Base-by-base conservation (phyloP, 2,888 invertebrate genomes). In the Noctua janthina region DNA sequence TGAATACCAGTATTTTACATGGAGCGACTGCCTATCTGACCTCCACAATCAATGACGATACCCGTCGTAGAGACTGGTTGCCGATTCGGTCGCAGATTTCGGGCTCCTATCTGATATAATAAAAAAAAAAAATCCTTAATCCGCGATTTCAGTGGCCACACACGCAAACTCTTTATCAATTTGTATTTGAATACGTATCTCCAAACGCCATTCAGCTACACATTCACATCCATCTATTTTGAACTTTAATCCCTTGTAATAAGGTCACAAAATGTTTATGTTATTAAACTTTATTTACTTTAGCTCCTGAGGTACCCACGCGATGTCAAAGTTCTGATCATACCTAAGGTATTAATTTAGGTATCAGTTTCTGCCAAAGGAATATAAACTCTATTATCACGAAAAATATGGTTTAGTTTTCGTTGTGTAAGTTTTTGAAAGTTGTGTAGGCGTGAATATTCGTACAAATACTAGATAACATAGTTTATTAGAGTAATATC, bases 271-370 rank as follows among this genome's bases (percentile, higher is more conserved):
- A 7, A 76, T 76, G 29, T 74, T 74, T 46, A 74, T 74, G 13
- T 67, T 59, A 56, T 66, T 2, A 64, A 76, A 29, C 49, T 74
- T 84, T 84, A 81, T 81, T 74, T 69, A 73, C 62, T 46, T 70
- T 20, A 81, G 43, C 69, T 83, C 82, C 74, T 81, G 67, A 11
- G 13, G 80, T 74, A 84, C 85, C 88, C 81, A 87, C 83, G 78
- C 76, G n/a, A 79, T 87, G 89, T 87, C 87, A 90, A 88, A 89
- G 87, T 88, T 88, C 84, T 82, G 66, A 82, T 80, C 71, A 68
- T 76, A 70, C 15, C 78, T 82, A 75, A 68, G 77, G 59, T 83
- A 82, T 81, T 81, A 79, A 83, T 85, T 77, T 73, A 76, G 69
- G n/a, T 76, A n/a, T 54, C 7, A 71, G 0, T n/a, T 59, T 46